Evolutionary conservation across 2,113 vertebrate species (phyloP).

Genomic region (Malurus cyaneus): DNA sequence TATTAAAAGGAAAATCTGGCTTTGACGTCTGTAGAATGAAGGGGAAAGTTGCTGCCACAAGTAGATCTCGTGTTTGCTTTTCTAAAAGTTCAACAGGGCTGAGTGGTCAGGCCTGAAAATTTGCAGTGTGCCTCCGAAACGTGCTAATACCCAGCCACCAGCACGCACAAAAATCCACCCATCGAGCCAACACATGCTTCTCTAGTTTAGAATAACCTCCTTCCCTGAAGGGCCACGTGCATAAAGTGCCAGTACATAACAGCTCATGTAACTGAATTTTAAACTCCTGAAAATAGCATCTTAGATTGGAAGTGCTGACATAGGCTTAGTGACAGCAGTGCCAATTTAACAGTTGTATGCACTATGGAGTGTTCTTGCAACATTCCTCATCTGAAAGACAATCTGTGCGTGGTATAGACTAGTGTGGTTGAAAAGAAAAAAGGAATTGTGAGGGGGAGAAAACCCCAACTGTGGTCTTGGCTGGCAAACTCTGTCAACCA

Average conservation of each 20-base stretch:
- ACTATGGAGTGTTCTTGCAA: conserved; percentile 40
- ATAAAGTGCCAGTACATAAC: conserved; percentile 35
- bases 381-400: conserved; percentile 42
- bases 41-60: not conserved
- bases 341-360: conserved; percentile 35
- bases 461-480: conserved; percentile 25
- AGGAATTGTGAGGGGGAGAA: not conserved
- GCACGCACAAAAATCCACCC: not conserved
- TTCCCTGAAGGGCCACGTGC: conserved; percentile 12
- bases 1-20: not conserved
- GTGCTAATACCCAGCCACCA: not conserved
- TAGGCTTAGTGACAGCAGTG: conserved; percentile 12
- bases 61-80: not conserved
- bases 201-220: conserved; percentile 25
- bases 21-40: not conserved
- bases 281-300: conserved; percentile 73
- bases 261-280: conserved; percentile 63
- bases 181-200: not conserved
- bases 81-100: not conserved
- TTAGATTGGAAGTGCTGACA: conserved; percentile 65
- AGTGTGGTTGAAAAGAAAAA: not conserved
- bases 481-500: conserved; percentile 40
- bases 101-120: not conserved
- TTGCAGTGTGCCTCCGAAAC: not conserved
- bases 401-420: conserved; percentile 26